Percentiles rank a stretch among this genome's conserved stretches.
Conservation (phyloP, 2,888 invertebrate species). For the Lasiommata megera region DNA sequence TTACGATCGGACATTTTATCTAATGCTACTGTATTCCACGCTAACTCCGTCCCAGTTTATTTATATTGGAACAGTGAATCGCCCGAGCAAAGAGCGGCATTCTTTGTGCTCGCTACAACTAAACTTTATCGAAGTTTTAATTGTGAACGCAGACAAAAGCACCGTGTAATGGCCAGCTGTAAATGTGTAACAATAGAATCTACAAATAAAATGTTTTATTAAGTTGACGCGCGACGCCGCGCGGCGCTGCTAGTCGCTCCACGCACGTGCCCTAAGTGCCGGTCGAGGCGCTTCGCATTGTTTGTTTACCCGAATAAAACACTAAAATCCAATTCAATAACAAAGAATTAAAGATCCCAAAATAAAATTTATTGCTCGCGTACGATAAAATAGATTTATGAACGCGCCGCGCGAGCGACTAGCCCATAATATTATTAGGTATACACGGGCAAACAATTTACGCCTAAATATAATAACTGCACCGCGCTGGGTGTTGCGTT, state of each 20-base stretch:
- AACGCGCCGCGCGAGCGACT: conserved; percentile 56
- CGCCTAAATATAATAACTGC: conserved; percentile 37
- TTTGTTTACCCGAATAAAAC: conserved; percentile 81
- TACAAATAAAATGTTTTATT: conserved; percentile 75
- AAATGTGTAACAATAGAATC: conserved; percentile 46
- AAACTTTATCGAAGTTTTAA: conserved; percentile 76
- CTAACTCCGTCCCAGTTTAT: conserved; percentile 55
- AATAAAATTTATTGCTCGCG: conserved; percentile 80
- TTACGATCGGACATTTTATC: conserved; percentile 76
- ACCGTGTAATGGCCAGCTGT: conserved; percentile 56
- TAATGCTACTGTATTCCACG: conserved; percentile 66
- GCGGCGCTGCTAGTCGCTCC: conserved; percentile 56
- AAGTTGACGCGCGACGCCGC: conserved; percentile 60
- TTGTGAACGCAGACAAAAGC: conserved; percentile 74
- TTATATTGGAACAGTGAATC: conserved; percentile 64
- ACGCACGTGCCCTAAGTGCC: conserved; percentile 75
- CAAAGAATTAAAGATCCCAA: conserved; percentile 82
- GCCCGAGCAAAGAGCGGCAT: conserved; percentile 69
- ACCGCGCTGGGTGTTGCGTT: conserved; percentile 30
- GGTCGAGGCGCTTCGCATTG: conserved; percentile 72
- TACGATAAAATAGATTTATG: conserved; percentile 82
- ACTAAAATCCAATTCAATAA: conserved; percentile 82
- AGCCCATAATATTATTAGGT: conserved; percentile 68
- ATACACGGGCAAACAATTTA: conserved; percentile 57
- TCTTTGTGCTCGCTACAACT: conserved; percentile 65